phyloP scores from a whole-genome alignment of 1,140 invertebrate species.

The Pristionchus pacificus region DNA sequence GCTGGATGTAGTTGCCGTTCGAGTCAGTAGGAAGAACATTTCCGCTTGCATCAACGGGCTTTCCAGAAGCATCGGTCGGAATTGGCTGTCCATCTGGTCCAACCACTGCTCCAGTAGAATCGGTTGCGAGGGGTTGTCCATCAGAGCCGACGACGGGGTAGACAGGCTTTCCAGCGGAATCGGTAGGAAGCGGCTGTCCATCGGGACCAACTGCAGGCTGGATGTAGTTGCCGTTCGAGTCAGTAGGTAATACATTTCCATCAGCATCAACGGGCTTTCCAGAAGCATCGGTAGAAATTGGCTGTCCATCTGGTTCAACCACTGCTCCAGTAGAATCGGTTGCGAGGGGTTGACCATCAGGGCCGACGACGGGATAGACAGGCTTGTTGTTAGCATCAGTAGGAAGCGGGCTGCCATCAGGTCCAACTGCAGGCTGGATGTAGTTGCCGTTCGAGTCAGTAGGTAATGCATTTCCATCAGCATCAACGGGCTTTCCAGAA shows the following conservation, averaged over 20 bases:
- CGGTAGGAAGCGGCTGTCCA: slow-evolving; percentile 31
- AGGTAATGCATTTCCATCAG: too few species aligned
- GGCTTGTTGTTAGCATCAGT: slow-evolving; percentile 15
- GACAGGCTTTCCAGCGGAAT: slow-evolving; percentile 23
- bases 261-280: slow-evolving; percentile 16
- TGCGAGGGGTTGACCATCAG: slow-evolving; percentile 6
- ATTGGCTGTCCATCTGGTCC: slow-evolving; percentile 30
- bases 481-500: neutral
- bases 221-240: slow-evolving; percentile 10
- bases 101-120: slow-evolving; percentile 25
- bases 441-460: slow-evolving; percentile 17
- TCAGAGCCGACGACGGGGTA: too few species aligned
- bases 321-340: slow-evolving; percentile 19
- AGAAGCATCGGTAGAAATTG: slow-evolving; percentile 27
- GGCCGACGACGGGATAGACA: too few species aligned
- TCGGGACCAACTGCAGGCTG: slow-evolving; percentile 29
- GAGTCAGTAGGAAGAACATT: too few species aligned
- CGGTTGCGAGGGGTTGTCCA: slow-evolving; percentile 29
- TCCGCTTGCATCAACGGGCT: too few species aligned
- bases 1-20: slow-evolving; percentile 36
- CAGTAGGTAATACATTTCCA: slow-evolving; percentile 16
- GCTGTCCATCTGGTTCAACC: slow-evolving; percentile 25
- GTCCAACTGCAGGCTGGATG: neutral
- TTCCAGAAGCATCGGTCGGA: slow-evolving; percentile 20
- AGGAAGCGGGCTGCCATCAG: slow-evolving; percentile 20